Base-by-base conservation (phyloP, 64 coral and sea anemone genomes). In the Trachythela sp. region DNA sequence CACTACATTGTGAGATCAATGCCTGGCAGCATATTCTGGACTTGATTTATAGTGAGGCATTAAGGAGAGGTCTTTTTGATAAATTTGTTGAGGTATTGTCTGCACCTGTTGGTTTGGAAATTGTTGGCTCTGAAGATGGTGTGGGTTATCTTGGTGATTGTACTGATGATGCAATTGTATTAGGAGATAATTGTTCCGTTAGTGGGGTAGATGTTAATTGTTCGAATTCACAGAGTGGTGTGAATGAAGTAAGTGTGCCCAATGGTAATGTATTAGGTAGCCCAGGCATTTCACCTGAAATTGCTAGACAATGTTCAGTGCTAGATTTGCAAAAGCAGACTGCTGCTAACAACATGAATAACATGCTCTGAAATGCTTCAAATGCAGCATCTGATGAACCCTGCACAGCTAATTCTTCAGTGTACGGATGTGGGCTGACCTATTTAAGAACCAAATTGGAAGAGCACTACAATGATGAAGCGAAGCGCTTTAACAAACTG, bases 1-100 rank as follows among this genome's bases (percentile, higher is more conserved):
- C 75, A 35, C 15, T 80, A 9, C 75, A 80, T 80, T 34, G 33
- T 39, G 75, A 80, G 31, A 80, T 80, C 31, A 80, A 80, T 80
- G 75, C 75, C 26, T 80, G 75, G 75, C 75, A 80, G 37, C 75
- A 80, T 35, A 4, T 80, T 15, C 75, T 80, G 10, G 33, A 80
- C 20, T 18, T 80, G 8, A 20, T 80, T 17, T 80, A 80, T 35
- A 36, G 33, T 34, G 30, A 80, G 75, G 9, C 75, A 29, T 45
- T 45, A 11, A 45, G 42, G 11, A 4, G 42, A 11, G 42, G 42
- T 4, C 42, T 45, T 45, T 45, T 45, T 45, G 42, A 45, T 10
- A 36, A 37, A 10, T 80, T 80, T 36, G 34, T 80, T 18, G 17
- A 37, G 26, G 34, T 80, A 20, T 37, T 80, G 30, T 22, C 20